A percentile compares a stretch with the other conserved stretches of the same genome.
Conservation (phyloP, 2,113 vertebrate genomes). For the Elephantulus edwardii region DNA sequence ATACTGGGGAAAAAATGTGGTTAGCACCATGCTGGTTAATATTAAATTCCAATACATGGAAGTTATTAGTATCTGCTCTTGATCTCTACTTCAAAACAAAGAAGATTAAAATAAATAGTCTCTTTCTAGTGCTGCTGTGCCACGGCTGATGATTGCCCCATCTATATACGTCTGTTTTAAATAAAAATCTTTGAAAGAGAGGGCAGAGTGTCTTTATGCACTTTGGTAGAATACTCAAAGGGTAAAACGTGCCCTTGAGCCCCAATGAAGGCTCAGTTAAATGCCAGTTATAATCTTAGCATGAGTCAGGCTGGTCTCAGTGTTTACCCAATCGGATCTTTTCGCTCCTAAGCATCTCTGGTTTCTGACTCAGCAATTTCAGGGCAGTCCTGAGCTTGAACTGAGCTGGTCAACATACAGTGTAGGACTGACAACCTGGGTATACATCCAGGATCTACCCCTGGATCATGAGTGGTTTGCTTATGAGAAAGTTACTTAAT, state of each 20-base stretch:
- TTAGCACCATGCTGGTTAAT: background rate
- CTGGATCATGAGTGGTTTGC: background rate
- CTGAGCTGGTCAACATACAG: background rate
- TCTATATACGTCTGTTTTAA: background rate
- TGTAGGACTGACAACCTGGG: background rate
- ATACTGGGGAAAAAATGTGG: background rate
- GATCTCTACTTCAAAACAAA: conserved; percentile 43
- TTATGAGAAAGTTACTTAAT: conserved; percentile 4
- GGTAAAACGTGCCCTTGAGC: background rate
- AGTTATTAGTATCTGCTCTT: background rate
- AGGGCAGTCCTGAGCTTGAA: conserved; percentile 25
- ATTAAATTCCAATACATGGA: background rate
- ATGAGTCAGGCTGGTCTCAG: background rate
- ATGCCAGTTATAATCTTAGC: background rate
- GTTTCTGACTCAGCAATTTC: conserved; percentile 15
- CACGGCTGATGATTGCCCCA: background rate
- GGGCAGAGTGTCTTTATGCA: background rate
- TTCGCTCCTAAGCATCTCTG: conserved; percentile 2
- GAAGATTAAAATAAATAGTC: background rate
- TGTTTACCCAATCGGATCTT: background rate
- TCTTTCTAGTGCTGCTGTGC: conserved; percentile 9
- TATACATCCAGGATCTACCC: background rate
- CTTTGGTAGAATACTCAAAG: background rate
- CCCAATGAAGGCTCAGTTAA: background rate
- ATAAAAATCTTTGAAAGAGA: conserved; percentile 15